Percentiles rank a stretch among this genome's conserved stretches.
Conservation (phyloP, 2,113 vertebrate species). For the Apus apus region DNA sequence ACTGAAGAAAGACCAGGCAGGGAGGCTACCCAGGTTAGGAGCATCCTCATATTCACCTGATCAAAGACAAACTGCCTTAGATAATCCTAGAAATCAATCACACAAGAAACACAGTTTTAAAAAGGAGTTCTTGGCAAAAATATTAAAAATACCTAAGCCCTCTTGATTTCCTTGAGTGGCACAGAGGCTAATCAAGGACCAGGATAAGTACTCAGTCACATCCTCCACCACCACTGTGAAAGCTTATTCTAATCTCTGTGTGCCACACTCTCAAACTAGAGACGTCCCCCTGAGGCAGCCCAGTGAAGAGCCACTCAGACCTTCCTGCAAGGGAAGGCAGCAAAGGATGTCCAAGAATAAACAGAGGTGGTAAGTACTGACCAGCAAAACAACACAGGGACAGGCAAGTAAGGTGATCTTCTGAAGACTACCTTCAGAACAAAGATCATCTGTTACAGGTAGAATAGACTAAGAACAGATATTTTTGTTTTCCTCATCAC, state of each 20-base stretch:
- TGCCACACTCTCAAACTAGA: background rate
- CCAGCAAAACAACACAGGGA: background rate
- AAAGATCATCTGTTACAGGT: background rate
- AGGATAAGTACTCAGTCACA: background rate
- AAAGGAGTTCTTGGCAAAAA: background rate
- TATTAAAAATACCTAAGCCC: background rate
- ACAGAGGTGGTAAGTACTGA: background rate
- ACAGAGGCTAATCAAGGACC: background rate
- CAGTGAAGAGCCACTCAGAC: background rate
- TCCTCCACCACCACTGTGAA: background rate
- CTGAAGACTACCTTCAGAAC: background rate
- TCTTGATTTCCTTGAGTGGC: background rate
- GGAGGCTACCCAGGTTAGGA: background rate
- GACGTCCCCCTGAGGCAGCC: background rate
- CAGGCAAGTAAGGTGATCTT: background rate
- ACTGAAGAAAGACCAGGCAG: background rate
- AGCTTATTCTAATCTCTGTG: background rate
- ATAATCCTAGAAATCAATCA: background rate
- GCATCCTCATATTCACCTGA: background rate
- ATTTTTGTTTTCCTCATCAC: background rate
- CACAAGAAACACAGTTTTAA: background rate
- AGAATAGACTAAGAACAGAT: background rate
- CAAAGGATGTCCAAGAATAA: background rate
- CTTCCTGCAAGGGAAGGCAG: background rate
- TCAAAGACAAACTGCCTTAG: background rate